Evolutionary conservation across 2,797 vertebrate species (phyloP).

Genomic region (Pelobates cultripes): DNA sequence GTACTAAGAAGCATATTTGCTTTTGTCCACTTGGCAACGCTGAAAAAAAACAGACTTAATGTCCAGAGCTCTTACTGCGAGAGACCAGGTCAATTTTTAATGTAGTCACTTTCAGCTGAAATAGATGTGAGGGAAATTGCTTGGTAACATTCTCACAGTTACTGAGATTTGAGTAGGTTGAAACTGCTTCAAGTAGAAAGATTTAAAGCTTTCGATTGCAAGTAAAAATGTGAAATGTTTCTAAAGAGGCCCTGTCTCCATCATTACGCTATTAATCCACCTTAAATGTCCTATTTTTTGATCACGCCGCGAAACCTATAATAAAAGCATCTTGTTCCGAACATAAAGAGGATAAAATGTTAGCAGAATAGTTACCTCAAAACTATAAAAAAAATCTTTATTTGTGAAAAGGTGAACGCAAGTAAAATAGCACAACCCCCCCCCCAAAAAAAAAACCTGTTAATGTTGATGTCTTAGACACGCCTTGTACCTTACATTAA

Average conservation of each 20-base stretch:
- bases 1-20: slow-evolving; percentile 26
- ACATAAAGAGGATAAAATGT: no score
- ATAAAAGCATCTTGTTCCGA: background rate
- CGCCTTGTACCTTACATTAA: no score
- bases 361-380: no score
- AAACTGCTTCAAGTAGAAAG: slow-evolving; percentile 6
- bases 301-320: background rate
- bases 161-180: background rate
- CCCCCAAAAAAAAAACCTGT: no score
- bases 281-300: background rate
- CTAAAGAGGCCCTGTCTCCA: background rate
- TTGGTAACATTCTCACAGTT: slow-evolving; percentile 12
- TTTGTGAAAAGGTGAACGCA: no score
- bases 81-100: slow-evolving; percentile 23
- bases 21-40: slow-evolving; percentile 36
- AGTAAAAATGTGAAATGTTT: background rate
- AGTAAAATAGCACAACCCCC: no score
- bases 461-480: no score
- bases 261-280: background rate
- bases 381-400: no score
- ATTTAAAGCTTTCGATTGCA: slow-evolving; percentile 3
- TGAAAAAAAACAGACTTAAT: slow-evolving; percentile 32
- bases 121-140: slow-evolving; percentile 34
- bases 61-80: slow-evolving; percentile 20
- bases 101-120: slow-evolving; percentile 30